Base-by-base conservation (phyloP, 2,888 invertebrate genomes). In the Quadroppia sp. region DNA sequence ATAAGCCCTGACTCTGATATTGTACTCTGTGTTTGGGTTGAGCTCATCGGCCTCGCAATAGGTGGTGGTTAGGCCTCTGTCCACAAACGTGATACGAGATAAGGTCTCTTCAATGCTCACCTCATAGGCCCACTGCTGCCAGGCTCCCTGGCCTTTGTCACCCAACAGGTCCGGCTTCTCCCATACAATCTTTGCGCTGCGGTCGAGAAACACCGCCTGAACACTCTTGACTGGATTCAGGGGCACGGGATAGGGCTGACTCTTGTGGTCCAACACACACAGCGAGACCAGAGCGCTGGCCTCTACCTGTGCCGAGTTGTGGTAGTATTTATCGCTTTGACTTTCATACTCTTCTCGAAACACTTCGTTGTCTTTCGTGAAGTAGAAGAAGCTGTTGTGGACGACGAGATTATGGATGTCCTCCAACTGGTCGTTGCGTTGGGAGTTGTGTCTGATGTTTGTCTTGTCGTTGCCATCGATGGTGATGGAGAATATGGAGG, bases 301-400 rank as follows among this genome's bases (percentile, higher is more conserved):
- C 9, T 81, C 78, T 23, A 82, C 78, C 73, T 85, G 85, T 4
- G 88, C 90, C 61, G 88, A 86, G 80, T 90, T 92, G 80, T 92
- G 91, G 80, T 88, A 90, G 80, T 89, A 92, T 80, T 86, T 87
- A 77, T 89, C 85, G 71, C 87, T 86, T 61, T 85, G 86, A 0
- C 83, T 79, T 88, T 90, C 80, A 81, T 90, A 90, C 80, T 91
- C 92, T 82, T 94, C 94, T 17, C 88, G 88, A 64, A 89, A 85
- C 77, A 92, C 87, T 80, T 88, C 87, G 71, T 86, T 85, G 0
- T 90, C 91, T 80, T 90, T 89, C 0, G 91, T 92, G 92, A 93
- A 94, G 81, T 90, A 92, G 81, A 93, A 92, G 15, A 89, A 85
- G 9, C 89, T 89, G 80, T 89, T 88, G 4, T 89, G 89, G 80